phyloP scores from a whole-genome alignment of 2,113 vertebrate species.

The Ophthalmolycus amberensis region DNA sequence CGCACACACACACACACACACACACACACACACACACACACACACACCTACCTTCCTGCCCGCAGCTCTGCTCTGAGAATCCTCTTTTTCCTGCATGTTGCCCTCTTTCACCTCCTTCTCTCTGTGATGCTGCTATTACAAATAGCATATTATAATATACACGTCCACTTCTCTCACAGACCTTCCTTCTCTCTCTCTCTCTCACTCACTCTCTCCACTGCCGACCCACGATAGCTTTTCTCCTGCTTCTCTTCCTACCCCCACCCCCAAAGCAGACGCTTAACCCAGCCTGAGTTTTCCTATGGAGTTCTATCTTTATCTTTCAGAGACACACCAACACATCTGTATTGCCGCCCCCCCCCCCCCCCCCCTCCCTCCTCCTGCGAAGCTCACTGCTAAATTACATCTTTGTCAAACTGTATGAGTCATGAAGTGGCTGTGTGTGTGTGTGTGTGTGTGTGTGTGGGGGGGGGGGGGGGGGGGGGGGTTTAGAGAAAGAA shows the following conservation, averaged over 20 bases:
- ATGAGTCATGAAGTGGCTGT: constrained; percentile 73
- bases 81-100: constrained; percentile 78
- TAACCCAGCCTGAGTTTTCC: constrained; percentile 73
- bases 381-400: constrained; percentile 58
- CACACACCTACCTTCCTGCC: constrained; percentile 76
- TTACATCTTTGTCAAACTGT: constrained; percentile 68
- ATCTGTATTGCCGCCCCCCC: constrained; percentile 43
- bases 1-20: too few species aligned
- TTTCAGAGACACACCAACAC: constrained; percentile 50
- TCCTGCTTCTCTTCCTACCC: constrained; percentile 38
- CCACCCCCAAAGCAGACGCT: constrained; percentile 62
- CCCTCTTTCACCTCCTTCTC: constrained; percentile 55
- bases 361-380: too few species aligned
- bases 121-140: constrained; percentile 54
- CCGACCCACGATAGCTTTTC: constrained; percentile 49
- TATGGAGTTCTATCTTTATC: constrained; percentile 68
- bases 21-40: too few species aligned
- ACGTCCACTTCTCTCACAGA: constrained; percentile 53
- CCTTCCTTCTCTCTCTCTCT: constrained; percentile 2
- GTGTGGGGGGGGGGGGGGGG: too few species aligned
- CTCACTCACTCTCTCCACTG: not conserved
- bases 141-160: constrained; percentile 64
- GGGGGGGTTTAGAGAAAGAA: not conserved
- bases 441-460: constrained; percentile 15
- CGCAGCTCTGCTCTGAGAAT: constrained; percentile 62